Percentiles rank a stretch among this genome's conserved stretches.
phyloP scores from a whole-genome alignment of 1,140 invertebrate genomes.

The Glomeris maerens region DNA sequence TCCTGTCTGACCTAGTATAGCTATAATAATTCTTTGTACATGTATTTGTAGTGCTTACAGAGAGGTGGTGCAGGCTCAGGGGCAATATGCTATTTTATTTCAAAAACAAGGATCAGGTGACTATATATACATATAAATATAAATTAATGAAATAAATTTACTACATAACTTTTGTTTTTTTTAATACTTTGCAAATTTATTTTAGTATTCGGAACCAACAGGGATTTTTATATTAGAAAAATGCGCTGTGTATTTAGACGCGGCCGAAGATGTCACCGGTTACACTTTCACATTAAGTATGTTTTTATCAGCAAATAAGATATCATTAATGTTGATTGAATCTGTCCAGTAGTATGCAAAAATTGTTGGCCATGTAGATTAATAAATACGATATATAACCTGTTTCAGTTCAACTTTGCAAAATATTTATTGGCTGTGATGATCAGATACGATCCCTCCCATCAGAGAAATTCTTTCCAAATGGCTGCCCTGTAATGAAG shows the following conservation, averaged over 20 bases:
- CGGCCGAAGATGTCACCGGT: conserved; percentile 36
- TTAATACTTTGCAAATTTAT: not conserved
- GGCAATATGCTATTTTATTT: conserved; percentile 91
- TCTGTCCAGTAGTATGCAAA: no score
- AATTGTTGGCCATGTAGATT: no score
- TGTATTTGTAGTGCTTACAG: conserved; percentile 2
- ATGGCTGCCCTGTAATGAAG: no score
- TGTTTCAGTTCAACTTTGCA: no score
- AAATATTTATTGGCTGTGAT: no score
- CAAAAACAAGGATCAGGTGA: conserved; percentile 62
- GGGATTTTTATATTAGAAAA: conserved; percentile 78
- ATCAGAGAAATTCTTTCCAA: no score
- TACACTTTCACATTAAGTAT: conserved; percentile 56
- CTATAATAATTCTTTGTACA: conserved; percentile 1
- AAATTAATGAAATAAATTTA: no score
- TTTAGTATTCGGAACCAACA: conserved; percentile 59
- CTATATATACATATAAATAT: no score
- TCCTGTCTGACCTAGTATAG: not conserved
- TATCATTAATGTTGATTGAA: no score
- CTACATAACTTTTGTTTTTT: not conserved
- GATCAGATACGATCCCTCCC: no score
- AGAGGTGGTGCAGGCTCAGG: conserved; percentile 53
- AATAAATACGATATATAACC: no score
- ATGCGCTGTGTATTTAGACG: conserved; percentile 56
- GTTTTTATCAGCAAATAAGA: no score